Percentiles rank a stretch among this genome's conserved stretches.
Conservation (phyloP, 2,113 vertebrate genomes). For the Drymodes brunneopygia region DNA sequence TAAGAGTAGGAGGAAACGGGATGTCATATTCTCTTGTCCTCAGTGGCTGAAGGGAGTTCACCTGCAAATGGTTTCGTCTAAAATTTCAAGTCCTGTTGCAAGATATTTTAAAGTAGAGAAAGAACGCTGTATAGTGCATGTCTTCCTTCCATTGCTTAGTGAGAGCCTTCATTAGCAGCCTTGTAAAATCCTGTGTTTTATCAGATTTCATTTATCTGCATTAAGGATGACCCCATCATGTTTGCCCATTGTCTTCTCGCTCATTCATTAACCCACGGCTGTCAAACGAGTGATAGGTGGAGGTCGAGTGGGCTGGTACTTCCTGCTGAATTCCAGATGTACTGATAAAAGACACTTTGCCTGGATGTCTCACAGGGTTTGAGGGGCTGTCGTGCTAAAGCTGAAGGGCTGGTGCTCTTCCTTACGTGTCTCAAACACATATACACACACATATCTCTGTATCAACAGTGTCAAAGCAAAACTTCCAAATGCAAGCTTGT, state of each 20-base stretch:
- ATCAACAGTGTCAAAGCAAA: not conserved
- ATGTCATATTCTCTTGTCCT: slow-evolving; percentile 10
- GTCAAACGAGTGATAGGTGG: slow-evolving; percentile 40
- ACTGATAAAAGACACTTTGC: not conserved
- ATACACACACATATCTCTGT: accelerated
- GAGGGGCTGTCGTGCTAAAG: not conserved
- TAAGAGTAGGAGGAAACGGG: not conserved
- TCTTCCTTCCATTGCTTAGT: slow-evolving; percentile 27
- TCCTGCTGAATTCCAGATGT: slow-evolving; percentile 21
- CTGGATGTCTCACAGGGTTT: not conserved
- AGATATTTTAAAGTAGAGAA: not conserved
- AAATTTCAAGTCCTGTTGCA: not conserved
- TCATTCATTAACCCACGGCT: not conserved
- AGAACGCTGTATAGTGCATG: not conserved
- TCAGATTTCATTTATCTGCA: slow-evolving; percentile 29
- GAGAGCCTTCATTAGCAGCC: slow-evolving; percentile 1
- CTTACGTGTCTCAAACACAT: not conserved
- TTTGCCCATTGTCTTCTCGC: slow-evolving; percentile 16
- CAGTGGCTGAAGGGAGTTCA: not conserved
- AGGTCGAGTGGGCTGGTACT: slow-evolving; percentile 31
- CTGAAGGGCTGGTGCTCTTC: not conserved
- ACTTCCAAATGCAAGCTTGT: not conserved
- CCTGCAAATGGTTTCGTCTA: not conserved
- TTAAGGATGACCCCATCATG: slow-evolving; percentile 10
- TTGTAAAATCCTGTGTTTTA: slow-evolving; percentile 15